Evolutionary conservation across 1,140 invertebrate genomes (phyloP).

Genomic region (Bombus ignitus): DNA sequence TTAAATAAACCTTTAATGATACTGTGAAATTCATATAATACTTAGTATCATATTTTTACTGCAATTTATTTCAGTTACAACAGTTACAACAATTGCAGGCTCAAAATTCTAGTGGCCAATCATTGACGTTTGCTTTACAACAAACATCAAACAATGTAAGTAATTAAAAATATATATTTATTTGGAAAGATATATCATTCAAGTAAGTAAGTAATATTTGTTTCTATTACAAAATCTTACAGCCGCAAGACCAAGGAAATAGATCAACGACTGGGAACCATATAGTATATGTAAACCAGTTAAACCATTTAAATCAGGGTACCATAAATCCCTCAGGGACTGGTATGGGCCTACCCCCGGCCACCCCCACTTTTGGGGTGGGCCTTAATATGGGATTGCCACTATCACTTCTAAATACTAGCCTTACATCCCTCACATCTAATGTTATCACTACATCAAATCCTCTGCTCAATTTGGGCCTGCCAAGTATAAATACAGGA

Average conservation of each 20-base stretch:
- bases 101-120: constrained; percentile 81
- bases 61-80: constrained; percentile 77
- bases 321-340: constrained; percentile 81
- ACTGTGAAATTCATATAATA: background rate
- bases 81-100: constrained; percentile 83
- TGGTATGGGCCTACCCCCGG: constrained; percentile 83
- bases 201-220: constrained; percentile 9
- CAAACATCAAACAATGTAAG: constrained; percentile 80
- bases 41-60: constrained; percentile 24
- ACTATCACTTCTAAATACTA: constrained; percentile 80
- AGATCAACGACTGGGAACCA: constrained; percentile 80
- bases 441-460: constrained; percentile 82
- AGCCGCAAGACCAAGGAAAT: constrained; percentile 80
- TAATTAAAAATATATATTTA: constrained; percentile 18
- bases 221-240: constrained; percentile 28
- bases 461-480: constrained; percentile 81
- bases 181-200: background rate
- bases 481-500: constrained; percentile 80
- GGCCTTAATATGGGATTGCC: constrained; percentile 83
- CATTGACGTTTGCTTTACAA: constrained; percentile 82
- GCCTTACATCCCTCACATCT: constrained; percentile 80
- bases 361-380: constrained; percentile 83
- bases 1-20: background rate
- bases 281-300: constrained; percentile 81
- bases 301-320: constrained; percentile 82